These are phyloP conservation scores for Spisula subtruncata DNA, from an alignment of 2,888 invertebrate species.

Conservation along the genomic window DNA sequence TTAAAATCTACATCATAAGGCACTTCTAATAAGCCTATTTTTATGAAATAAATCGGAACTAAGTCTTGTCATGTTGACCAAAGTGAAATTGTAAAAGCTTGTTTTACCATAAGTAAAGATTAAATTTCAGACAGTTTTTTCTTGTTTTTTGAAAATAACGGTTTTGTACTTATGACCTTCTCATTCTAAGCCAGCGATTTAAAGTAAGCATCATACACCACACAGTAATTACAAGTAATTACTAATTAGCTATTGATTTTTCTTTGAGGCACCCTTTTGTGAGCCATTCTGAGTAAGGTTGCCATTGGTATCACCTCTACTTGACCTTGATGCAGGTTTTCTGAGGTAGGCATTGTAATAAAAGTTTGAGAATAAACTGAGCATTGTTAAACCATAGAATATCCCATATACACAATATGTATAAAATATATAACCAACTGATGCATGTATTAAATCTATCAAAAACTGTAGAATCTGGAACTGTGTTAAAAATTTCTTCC, in stretches of 20 bases:
- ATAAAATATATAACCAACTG: slow-evolving; percentile 83
- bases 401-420: slow-evolving; percentile 86
- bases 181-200: no score
- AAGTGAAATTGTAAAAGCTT: no score
- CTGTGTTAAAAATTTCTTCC: slow-evolving; percentile 85
- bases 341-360: slow-evolving; percentile 84
- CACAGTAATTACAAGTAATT: no score
- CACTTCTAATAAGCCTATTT: no score
- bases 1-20: no score
- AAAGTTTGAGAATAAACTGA: slow-evolving; percentile 84
- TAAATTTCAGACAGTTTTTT: no score
- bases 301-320: slow-evolving; percentile 3
- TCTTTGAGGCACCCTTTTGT: not conserved
- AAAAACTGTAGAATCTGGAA: slow-evolving; percentile 86
- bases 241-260: not conserved
- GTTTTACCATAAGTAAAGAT: no score
- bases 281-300: not conserved
- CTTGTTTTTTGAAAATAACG: no score
- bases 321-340: slow-evolving; percentile 12
- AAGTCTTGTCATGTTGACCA: no score
- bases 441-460: slow-evolving; percentile 81
- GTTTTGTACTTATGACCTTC: no score
- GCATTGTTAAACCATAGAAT: slow-evolving; percentile 85
- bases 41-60: no score
- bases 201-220: no score